Conservation (phyloP, 2,113 vertebrate genomes). For the Phyllostomus discolor region DNA sequence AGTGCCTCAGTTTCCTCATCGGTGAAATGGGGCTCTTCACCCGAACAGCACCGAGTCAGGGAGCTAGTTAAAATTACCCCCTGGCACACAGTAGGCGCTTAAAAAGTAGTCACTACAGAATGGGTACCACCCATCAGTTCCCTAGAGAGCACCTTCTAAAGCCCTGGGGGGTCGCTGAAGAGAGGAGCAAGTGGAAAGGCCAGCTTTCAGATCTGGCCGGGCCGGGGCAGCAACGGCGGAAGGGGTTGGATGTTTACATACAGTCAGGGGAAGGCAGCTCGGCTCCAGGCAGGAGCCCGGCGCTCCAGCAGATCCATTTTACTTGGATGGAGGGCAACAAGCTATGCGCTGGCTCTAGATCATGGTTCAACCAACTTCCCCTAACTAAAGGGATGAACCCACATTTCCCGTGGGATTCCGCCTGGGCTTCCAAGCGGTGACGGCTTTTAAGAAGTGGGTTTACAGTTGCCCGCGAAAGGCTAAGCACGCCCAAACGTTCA, state of each 20-base stretch:
- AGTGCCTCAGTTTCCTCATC: background rate
- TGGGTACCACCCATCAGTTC: background rate
- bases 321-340: background rate
- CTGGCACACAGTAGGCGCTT: slow-evolving; percentile 31
- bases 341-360: background rate
- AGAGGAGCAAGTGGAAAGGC: background rate
- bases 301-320: slow-evolving; percentile 16
- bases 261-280: background rate
- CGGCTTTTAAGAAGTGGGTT: background rate
- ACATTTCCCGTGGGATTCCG: background rate
- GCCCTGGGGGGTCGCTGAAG: background rate
- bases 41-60: background rate
- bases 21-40: background rate
- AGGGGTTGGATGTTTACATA: slow-evolving; percentile 68
- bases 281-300: slow-evolving; percentile 17
- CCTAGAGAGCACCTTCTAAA: background rate
- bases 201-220: background rate
- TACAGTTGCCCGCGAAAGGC: background rate
- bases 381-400: background rate
- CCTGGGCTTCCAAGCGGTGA: background rate
- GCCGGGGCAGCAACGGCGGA: background rate
- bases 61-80: background rate
- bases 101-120: background rate
- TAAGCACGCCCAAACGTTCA: background rate
- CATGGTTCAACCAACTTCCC: background rate